Percentiles rank a stretch among this genome's conserved stretches.
These are phyloP conservation scores for Hipparchia sbordonii DNA, from an alignment of 2,888 invertebrate genomes.

Conservation along the genomic window DNA sequence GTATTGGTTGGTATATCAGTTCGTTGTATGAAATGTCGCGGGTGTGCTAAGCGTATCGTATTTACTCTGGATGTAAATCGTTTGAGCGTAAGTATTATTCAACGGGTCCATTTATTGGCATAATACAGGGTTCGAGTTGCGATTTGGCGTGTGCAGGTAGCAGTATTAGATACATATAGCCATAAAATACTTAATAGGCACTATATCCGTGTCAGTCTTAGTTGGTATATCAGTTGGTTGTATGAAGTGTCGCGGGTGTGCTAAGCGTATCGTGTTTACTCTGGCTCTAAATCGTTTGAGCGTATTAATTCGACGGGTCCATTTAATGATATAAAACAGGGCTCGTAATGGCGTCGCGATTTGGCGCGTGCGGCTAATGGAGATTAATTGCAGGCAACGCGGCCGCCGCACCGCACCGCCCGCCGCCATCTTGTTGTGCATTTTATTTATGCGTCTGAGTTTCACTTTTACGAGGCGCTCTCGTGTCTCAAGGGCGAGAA, in stretches of 20 bases:
- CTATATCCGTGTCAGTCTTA: no score
- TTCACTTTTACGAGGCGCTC: conserved; percentile 45
- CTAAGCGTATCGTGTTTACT: background rate
- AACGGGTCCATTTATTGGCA: conserved; percentile 76
- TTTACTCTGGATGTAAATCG: conserved; percentile 42
- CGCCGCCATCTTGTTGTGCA: conserved; percentile 69
- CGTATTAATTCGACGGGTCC: conserved; percentile 74
- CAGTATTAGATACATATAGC: no score
- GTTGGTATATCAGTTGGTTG: no score
- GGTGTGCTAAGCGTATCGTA: background rate
- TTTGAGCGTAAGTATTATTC: conserved; percentile 67
- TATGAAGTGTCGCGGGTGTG: no score
- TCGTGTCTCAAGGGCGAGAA: conserved; percentile 26
- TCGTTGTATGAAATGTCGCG: no score
- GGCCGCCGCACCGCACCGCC: conserved; percentile 44
- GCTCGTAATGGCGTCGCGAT: conserved; percentile 72
- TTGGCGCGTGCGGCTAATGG: conserved; percentile 76
- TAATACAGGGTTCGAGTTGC: conserved; percentile 73
- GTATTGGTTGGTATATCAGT: no score
- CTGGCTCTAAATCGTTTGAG: conserved; percentile 52
- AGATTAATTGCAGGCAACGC: conserved; percentile 78
- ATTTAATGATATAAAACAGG: conserved; percentile 80
- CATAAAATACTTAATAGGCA: no score
- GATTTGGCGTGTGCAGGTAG: conserved; percentile 69
- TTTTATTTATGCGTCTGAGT: conserved; percentile 70